Evolutionary conservation across 2,888 invertebrate species (phyloP).

Genomic region (Syrista parreyssii): DNA sequence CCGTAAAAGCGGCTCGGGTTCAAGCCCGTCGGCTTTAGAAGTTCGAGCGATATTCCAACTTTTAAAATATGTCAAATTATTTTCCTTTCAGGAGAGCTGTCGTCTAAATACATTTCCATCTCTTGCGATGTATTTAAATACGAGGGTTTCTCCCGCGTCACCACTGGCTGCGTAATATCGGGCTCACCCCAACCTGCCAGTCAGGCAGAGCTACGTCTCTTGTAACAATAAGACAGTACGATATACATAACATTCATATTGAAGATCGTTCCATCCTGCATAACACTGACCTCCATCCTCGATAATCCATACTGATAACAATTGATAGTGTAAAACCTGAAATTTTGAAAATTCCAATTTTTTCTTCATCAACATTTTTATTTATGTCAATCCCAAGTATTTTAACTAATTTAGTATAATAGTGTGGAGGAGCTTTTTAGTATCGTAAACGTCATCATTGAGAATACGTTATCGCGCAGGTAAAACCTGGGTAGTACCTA

Average conservation of each 20-base stretch:
- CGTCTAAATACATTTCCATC: constrained; percentile 52
- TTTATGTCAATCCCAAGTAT: neutral
- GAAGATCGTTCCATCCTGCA: neutral
- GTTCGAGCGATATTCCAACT: constrained; percentile 59
- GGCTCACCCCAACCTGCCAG: neutral
- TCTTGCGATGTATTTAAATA: constrained; percentile 52
- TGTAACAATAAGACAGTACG: neutral
- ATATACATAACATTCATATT: neutral
- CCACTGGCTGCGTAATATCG: neutral
- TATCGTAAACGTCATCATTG: neutral
- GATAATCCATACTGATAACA: neutral
- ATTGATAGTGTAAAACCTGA: neutral
- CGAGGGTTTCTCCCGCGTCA: constrained; percentile 24
- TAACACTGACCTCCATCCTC: neutral
- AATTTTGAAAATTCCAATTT: neutral
- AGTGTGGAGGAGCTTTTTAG: neutral
- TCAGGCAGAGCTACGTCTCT: neutral
- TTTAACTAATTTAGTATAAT: neutral
- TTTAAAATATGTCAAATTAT: constrained; percentile 65
- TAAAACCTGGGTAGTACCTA: neutral
- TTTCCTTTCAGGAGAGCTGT: constrained; percentile 54
- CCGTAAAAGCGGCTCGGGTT: constrained; percentile 23
- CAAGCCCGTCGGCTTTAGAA: constrained; percentile 44
- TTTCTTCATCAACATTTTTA: neutral
- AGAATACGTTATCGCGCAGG: neutral